Conservation (phyloP, 2,113 vertebrate species). For the Rhinopithecus roxellana region DNA sequence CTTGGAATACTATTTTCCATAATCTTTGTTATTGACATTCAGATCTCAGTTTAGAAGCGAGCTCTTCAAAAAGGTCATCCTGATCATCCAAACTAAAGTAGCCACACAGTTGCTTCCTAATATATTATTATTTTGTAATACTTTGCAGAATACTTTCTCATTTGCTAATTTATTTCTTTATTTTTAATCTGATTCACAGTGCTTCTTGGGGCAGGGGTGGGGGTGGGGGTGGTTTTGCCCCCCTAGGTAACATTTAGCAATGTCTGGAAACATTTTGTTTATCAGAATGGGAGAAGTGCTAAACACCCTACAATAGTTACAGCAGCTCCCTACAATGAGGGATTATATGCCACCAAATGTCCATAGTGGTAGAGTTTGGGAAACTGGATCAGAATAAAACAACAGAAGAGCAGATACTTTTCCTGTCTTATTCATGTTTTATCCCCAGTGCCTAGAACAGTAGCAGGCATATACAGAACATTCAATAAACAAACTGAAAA, state of each 20-base stretch:
- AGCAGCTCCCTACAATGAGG: background rate
- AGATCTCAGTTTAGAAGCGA: background rate
- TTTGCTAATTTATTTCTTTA: background rate
- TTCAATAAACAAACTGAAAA: background rate
- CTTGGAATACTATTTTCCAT: background rate
- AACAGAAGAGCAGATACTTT: background rate
- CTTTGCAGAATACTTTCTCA: background rate
- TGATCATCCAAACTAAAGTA: background rate
- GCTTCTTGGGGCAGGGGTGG: background rate
- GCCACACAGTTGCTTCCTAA: background rate
- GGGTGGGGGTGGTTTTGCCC: background rate
- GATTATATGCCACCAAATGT: background rate
- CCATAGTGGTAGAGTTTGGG: background rate
- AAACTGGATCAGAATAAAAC: background rate
- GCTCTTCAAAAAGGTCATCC: background rate
- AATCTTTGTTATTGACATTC: background rate
- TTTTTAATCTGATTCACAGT: background rate
- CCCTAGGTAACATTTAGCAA: background rate
- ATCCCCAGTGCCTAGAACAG: background rate
- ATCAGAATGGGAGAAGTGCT: background rate
- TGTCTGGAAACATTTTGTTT: background rate
- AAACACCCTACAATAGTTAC: background rate
- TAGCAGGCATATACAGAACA: rapidly evolving
- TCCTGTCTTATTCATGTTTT: background rate
- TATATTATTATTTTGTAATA: background rate